These are phyloP conservation scores for Leuciscus waleckii DNA, from an alignment of 2,797 vertebrate genomes.

Conservation along the genomic window DNA sequence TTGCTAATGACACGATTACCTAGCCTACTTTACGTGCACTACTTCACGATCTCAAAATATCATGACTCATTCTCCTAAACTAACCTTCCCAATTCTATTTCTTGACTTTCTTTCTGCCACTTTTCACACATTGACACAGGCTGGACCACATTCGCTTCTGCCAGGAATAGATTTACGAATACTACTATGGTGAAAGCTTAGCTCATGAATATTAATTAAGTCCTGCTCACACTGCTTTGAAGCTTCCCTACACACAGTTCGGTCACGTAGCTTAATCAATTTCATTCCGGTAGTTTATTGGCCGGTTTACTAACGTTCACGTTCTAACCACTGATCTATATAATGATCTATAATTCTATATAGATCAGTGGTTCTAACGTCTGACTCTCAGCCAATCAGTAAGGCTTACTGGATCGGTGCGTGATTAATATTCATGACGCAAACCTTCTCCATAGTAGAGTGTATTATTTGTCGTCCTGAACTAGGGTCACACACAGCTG, in stretches of 20 bases:
- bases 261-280: slow-evolving; percentile 1
- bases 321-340: too few relatives aligned
- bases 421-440: slow-evolving; percentile 6
- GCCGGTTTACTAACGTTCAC: not conserved
- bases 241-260: not conserved
- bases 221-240: not conserved
- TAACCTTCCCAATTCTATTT: slow-evolving; percentile 18
- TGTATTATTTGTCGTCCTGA: slow-evolving; percentile 1
- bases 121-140: slow-evolving; percentile 29
- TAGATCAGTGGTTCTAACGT: too few relatives aligned
- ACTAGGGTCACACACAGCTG: not conserved
- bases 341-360: too few relatives aligned
- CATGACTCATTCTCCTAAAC: slow-evolving; percentile 6
- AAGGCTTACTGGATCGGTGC: not conserved
- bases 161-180: slow-evolving; percentile 68
- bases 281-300: not conserved
- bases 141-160: slow-evolving; percentile 52
- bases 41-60: not conserved
- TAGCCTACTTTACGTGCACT: not conserved
- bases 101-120: slow-evolving; percentile 23
- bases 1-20: not conserved
- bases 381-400: not conserved
- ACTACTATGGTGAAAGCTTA: not conserved
- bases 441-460: not conserved
- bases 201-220: not conserved